Base-by-base conservation (phyloP, 2,113 vertebrate species). In the Craseonycteris thonglongyai region DNA sequence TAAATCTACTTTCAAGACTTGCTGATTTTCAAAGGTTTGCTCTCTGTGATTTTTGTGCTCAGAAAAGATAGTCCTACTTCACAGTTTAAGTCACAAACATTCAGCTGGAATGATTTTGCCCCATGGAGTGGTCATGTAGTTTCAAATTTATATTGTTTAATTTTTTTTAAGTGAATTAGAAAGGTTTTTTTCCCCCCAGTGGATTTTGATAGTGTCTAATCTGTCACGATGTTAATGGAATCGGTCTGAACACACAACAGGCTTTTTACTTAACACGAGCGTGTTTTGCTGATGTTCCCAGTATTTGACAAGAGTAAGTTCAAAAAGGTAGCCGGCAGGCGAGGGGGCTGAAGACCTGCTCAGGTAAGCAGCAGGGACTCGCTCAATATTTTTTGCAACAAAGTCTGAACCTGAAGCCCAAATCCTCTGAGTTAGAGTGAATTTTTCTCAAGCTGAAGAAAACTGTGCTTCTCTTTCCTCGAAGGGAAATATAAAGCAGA, bases 291-390 rank as follows among this genome's bases (percentile, higher is more conserved):
- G 6, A 16, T 16, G 18, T 1, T n/a, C 28, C 6, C 1, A 7
- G 9, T 24, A 38, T 30, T 28, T 42, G 3, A 7, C 3, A 5
- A 35, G 65, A 54, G 2, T 14, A 16, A 92, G 16, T 13, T 35
- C 4, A 11, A 4, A 33, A 35, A 80, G 40, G 26, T 68, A 54
- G 33, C 71, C 33, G 4, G 5, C 8, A 11, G 24, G 26, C 15
- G 49, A 40, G 49, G 49, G 3, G 42, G 2, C 7, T 2, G 1
- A 7, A 35, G 18, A 40, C 3, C 0, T 5, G 5, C 9, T 13
- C 12, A 5, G 13, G 26, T 18, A 1, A 0, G 14, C 9, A 56
- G 8, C 2, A 26, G 24, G 16, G 15, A 3, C 30, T 51, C 28
- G 12, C 0, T 13, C 47, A 49, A 1, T 28, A n/a, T 33, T 33